Base-by-base conservation (phyloP, 2,797 vertebrate genomes). In the Petrocephalus sullivani region DNA sequence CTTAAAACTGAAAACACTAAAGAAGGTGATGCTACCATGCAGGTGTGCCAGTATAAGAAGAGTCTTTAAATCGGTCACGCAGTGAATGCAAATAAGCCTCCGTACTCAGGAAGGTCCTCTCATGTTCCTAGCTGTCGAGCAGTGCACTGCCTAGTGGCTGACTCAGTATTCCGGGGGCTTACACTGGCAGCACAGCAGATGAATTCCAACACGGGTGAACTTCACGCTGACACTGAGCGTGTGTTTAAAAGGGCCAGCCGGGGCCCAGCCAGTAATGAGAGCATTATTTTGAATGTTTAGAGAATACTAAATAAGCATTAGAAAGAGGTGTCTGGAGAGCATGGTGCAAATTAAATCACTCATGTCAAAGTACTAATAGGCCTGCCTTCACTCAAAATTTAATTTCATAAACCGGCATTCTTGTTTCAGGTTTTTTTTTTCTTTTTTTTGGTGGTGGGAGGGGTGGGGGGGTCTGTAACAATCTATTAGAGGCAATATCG, bases 311-410 rank as follows among this genome's bases (percentile, higher is more conserved):
- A 93, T 90, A 93, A 92, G 87, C 81, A 84, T 86, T 86, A 88
- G 87, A 89, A 87, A 89, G 84, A 71, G 88, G 87, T 85, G 86
- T 85, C 87, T 89, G 90, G 90, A 90, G 89, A 33, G 85, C 88
- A 87, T 23, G 83, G 71, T 86, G 89, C 89, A 94, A 95, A 96
- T 95, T 92, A 94, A 95, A 95, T 96, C 94, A 94, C 92, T 95
- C 92, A 92, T 95, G 94, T 95, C 95, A 95, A 89, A 88, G 91
- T 93, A 93, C 94, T 96, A 95, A 96, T 95, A 95, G 94, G 93
- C 92, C 91, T 93, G 89, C 92, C 91, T 89, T 92, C 93, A 91
- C 92, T 94, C 93, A 91, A 91, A 90, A 88, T 94, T 92, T 93
- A 93, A 94, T 95, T 95, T 92, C 89, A 92, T 90, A 90, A 93